These are phyloP conservation scores for Cylindroiulus punctatus DNA, from an alignment of 2,888 invertebrate species.

Conservation along the genomic window DNA sequence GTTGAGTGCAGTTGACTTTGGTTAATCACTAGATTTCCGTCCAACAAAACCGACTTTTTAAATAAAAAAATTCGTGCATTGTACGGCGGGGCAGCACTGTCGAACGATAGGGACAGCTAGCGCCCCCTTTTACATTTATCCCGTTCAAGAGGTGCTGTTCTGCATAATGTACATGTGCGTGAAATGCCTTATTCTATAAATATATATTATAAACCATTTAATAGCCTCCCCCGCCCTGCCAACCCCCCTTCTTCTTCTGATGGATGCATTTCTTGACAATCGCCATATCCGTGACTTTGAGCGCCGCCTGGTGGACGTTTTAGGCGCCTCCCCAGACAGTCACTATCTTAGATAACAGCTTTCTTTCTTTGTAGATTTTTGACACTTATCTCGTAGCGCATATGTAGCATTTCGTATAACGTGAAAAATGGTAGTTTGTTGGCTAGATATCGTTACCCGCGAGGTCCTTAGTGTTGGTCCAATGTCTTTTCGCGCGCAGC, in stretches of 20 bases:
- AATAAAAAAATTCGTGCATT: slow-evolving; percentile 46
- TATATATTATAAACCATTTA: slow-evolving; percentile 51
- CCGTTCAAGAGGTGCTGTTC: not conserved
- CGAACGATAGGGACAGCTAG: not conserved
- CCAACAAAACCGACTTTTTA: slow-evolving; percentile 52
- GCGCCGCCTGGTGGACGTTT: slow-evolving; percentile 42
- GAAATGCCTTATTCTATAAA: slow-evolving; percentile 53
- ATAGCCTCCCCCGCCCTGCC: slow-evolving; percentile 35
- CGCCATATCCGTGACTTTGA: slow-evolving; percentile 47
- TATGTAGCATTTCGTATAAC: slow-evolving; percentile 28
- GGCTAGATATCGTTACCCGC: not conserved
- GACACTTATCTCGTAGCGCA: slow-evolving; percentile 14
- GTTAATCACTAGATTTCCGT: slow-evolving; percentile 54
- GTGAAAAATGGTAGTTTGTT: slow-evolving; percentile 3
- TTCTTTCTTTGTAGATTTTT: not conserved
- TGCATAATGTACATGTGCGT: slow-evolving; percentile 44
- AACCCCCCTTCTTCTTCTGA: not conserved
- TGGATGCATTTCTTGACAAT: slow-evolving; percentile 49
- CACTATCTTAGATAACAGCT: slow-evolving; percentile 7
- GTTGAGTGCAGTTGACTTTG: slow-evolving; percentile 44
- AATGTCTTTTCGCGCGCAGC: not conserved
- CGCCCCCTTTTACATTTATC: slow-evolving; percentile 8
- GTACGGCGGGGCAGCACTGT: slow-evolving; percentile 20
- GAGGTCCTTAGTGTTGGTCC: slow-evolving; percentile 11
- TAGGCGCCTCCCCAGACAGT: not conserved